A percentile compares a stretch with the other conserved stretches of the same genome.
Conservation (phyloP, 2,888 invertebrate genomes). For the Spisula subtruncata region DNA sequence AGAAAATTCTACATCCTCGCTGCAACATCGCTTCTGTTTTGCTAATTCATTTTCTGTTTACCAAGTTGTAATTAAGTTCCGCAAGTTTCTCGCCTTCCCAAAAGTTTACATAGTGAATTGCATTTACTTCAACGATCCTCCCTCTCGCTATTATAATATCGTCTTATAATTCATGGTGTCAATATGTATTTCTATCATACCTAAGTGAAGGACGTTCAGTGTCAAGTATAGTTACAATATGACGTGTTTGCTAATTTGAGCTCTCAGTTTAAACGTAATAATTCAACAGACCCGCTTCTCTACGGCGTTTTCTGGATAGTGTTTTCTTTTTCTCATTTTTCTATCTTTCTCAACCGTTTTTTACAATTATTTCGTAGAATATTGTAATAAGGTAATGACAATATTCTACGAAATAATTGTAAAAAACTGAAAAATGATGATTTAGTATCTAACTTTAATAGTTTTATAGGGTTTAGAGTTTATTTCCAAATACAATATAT, state of each 20-base stretch:
- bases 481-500: too few species aligned
- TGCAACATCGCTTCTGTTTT: not conserved
- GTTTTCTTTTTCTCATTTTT: not conserved
- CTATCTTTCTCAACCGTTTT: not conserved
- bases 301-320: not conserved
- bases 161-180: slow-evolving; percentile 4
- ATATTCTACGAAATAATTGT: not conserved
- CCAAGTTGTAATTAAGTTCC: not conserved
- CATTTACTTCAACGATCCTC: slow-evolving; percentile 25
- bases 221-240: slow-evolving; percentile 20
- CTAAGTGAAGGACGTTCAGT: slow-evolving; percentile 17
- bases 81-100: not conserved
- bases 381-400: not conserved
- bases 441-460: too few species aligned
- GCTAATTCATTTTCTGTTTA: slow-evolving; percentile 14
- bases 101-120: slow-evolving; percentile 15
- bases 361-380: not conserved
- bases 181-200: slow-evolving; percentile 25
- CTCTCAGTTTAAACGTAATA: slow-evolving; percentile 26
- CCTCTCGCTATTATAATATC: slow-evolving; percentile 6
- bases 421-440: too few species aligned
- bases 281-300: not conserved
- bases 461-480: too few species aligned
- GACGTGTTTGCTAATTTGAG: slow-evolving; percentile 25
- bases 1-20: not conserved